These are phyloP conservation scores for Eclectus roratus DNA, from an alignment of 2,113 vertebrate genomes.

Conservation along the genomic window DNA sequence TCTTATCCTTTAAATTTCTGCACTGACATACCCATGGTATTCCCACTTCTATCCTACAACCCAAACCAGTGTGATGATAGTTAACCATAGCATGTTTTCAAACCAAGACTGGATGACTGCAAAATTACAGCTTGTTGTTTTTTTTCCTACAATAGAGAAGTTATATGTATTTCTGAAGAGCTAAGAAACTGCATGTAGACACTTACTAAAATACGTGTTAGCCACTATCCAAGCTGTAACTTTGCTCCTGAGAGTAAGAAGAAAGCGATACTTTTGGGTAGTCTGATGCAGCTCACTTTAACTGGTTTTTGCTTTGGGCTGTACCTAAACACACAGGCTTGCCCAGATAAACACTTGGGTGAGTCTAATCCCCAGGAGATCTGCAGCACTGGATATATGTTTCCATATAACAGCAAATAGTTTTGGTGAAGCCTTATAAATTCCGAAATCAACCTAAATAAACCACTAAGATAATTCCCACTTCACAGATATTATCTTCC, in stretches of 20 bases:
- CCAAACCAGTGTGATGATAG: fast-evolving
- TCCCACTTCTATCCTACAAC: background rate
- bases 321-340: background rate
- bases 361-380: background rate
- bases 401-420: background rate
- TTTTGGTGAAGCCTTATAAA: background rate
- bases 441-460: background rate
- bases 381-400: background rate
- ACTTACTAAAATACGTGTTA: background rate
- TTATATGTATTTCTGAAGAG: background rate
- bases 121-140: background rate
- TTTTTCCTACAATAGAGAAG: background rate
- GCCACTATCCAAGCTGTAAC: background rate
- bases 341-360: background rate
- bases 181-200: background rate
- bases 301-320: background rate
- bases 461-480: background rate
- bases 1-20: background rate
- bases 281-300: background rate
- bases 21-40: background rate
- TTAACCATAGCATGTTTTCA: background rate
- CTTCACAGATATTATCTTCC: background rate
- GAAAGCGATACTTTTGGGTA: background rate
- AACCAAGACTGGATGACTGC: background rate
- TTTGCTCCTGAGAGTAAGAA: background rate